Evolutionary conservation across 1,140 invertebrate species (phyloP), one percentile per base, ranked within the genome.

Genomic region (Hyposmocoma kahamanoa): DNA sequence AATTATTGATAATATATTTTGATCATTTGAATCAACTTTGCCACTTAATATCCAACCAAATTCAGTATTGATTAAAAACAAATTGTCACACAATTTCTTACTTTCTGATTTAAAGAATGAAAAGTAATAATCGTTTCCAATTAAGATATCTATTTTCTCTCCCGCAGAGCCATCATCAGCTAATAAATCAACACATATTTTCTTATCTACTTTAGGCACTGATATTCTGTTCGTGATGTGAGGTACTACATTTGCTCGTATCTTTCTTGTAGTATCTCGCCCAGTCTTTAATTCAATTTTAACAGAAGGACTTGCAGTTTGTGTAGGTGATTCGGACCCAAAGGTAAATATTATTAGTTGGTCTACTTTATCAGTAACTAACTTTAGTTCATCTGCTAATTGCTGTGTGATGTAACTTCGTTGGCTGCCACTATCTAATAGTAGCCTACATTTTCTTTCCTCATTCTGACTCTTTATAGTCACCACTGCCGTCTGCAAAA

Each of bases 91-190:
- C 6, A 41, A 3, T 9, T 41, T 4, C 4, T 19, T 41, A 8
- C 3, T 17, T 41, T 41, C 38, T 17, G 3, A 10, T 4, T 19
- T 41, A n/a, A n/a, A n/a, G 38, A 41, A 41, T 6, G 38, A 41
- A 41, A 9, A 17, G 19, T 41, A 41, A 17, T 21, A 21, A 41
- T 41, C 38, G 20, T 41, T 41, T 19, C 38, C 38, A 19, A 41
- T 19, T 21, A 41, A 15, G 8, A 41, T 17, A 41, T 41, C 38
- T 41, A 41, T 13, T 21, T 20, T 6, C 17, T 41, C 38, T 9
- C 20, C 20, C 8, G 8, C 17, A 41, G 15, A 19, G 15, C 19
- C 38, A 41, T 41, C 38, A 21, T 41, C 38, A 19, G 38, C 38
- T 8, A 20, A 20, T 6, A 36, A 10, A 15, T 36, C 32, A 10